A percentile compares a stretch with the other conserved stretches of the same genome.
phyloP scores from a whole-genome alignment of 2,113 vertebrate species.

The Clupea harengus region DNA sequence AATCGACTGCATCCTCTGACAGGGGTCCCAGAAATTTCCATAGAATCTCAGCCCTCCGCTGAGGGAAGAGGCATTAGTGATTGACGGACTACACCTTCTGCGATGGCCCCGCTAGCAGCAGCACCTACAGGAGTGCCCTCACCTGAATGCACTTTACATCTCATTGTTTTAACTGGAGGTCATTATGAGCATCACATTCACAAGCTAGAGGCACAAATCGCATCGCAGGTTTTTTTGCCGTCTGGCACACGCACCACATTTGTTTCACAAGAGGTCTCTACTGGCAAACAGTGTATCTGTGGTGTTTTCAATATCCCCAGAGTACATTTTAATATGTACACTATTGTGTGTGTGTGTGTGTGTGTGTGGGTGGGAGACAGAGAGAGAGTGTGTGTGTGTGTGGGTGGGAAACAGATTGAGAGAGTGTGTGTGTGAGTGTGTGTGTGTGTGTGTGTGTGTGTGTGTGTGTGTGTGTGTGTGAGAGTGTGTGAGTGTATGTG shows the following conservation, averaged over 20 bases:
- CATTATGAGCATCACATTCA: background rate
- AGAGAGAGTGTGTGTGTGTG: background rate
- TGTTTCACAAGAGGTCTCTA: background rate
- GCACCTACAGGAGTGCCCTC: background rate
- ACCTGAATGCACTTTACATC: constrained; percentile 11
- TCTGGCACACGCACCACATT: background rate
- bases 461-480: constrained; percentile 21
- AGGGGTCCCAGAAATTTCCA: constrained; percentile 14
- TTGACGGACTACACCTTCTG: background rate
- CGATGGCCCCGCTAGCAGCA: background rate
- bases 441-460: constrained; percentile 12
- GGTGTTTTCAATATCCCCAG: constrained; percentile 6
- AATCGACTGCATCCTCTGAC: constrained; percentile 34
- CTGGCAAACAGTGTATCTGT: background rate
- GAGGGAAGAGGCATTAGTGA: background rate
- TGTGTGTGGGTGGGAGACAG: background rate
- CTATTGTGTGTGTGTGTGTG: background rate
- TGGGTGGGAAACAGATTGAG: background rate
- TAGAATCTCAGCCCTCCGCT: background rate
- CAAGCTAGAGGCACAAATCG: background rate
- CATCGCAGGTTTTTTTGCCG: background rate
- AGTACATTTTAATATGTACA: background rate
- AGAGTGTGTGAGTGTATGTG: no score
- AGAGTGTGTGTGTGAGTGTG: background rate
- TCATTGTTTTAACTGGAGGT: background rate